Base-by-base conservation (phyloP, 2,113 vertebrate species). In the Sorex fumeus region DNA sequence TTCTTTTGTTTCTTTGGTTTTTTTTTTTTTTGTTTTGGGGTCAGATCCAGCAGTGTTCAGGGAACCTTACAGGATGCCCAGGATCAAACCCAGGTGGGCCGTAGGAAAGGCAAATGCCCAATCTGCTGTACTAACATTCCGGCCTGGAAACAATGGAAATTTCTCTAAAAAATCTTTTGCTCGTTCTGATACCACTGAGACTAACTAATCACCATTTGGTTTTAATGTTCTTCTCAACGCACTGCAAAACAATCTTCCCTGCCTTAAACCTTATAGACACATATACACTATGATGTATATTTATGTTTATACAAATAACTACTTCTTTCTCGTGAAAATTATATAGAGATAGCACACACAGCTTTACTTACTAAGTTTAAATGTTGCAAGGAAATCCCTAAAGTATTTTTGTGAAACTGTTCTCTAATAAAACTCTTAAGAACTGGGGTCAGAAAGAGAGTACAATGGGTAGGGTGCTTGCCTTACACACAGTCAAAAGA, bases 401-500 rank as follows among this genome's bases (percentile, higher is more conserved):
- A 81, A 87, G 60, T 18, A n/a, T 88, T 92, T 40, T 67, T 84
- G 66, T 95, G 78, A 83, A 94, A 91, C 1, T 89, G 25, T 72
- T 86, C 45, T 93, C 60, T 80, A 91, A 88, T 84, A 78, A 92
- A 93, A 94, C 3, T n/a, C 80, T 25, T 84, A 90, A 88, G 64
- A 21, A 50, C 47, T 47, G 47, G 13, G 47, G 47, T 9, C 47
- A 50, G 47, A 50, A 50, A 50, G 47, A 50, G 9, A 50, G 47
- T 10, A 50, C 2, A 50, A 9, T 50, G 47, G 47, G 47, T 50
- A 50, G 13, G 47, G 47, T 50, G 13, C 47, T 50, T 50, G 47
- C 47, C 47, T 50, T 50, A 13, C 47, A 50, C 47, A 50, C 47
- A 50, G 47, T 9, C 47, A 50, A 50, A 2, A 10, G 6, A 10